Conservation (phyloP, 2,113 vertebrate species). For the Empidonax traillii region DNA sequence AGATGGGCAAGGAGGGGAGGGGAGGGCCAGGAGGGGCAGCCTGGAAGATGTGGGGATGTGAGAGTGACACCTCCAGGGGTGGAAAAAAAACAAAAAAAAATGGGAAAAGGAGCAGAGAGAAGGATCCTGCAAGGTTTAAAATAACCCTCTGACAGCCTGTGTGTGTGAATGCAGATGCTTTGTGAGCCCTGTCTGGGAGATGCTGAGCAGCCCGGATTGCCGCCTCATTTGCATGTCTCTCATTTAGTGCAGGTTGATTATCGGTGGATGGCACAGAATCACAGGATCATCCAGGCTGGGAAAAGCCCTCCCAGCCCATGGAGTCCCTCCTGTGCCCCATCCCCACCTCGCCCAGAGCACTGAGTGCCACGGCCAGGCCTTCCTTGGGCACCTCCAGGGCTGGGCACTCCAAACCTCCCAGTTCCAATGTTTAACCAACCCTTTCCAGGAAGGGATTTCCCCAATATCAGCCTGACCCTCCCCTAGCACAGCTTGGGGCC, state of each 20-base stretch:
- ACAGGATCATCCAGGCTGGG: not conserved
- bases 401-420: not conserved
- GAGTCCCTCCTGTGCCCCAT: not conserved
- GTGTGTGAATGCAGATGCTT: not conserved
- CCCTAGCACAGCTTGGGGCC: not conserved
- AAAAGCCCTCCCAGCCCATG: not conserved
- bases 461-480: not conserved
- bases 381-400: not conserved
- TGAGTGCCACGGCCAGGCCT: not conserved
- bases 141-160: not conserved
- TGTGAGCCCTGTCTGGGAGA: not conserved
- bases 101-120: not conserved
- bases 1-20: not conserved
- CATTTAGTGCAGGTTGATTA: not conserved
- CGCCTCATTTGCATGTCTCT: not conserved
- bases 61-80: not conserved
- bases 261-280: not conserved
- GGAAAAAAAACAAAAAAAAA: not conserved
- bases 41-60: not conserved
- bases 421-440: not conserved
- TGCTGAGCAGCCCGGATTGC: too few species aligned
- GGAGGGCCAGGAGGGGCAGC: not conserved
- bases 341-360: not conserved
- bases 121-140: accelerated
- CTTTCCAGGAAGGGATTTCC: not conserved